Base-by-base conservation (phyloP, 2,888 invertebrate genomes). In the Drosophila colorata region DNA sequence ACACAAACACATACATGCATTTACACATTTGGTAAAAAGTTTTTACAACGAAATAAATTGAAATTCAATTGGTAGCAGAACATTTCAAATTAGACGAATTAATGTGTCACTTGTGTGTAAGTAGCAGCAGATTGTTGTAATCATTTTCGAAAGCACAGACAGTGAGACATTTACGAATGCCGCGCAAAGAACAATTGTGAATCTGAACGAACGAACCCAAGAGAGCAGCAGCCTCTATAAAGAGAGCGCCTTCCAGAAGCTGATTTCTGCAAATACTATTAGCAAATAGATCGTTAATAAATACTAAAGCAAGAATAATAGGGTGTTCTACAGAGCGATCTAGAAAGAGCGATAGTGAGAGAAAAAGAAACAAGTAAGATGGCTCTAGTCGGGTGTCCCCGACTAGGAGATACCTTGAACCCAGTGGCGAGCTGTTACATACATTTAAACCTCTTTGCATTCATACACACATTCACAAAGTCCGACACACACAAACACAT, bases 31-130 rank as follows among this genome's bases (percentile, higher is more conserved):
- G 63, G 8, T 28, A 18, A 60, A 68, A 72, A 71, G 55, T 61
- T 77, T 43, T 35, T 31, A 25, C 57, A 57, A 40, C 16, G 58
- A 43, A 43, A 71, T 79, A 79, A 76, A 80, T 80, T 71, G 76
- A 68, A 75, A 76, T 76, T 79, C 71, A 75, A 75, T 77, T 75
- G 67, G 48, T 49, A 41, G 52, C 63, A 56, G 71, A 63, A 59
- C 48, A 77, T 73, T 68, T 49, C 55, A 48, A 68, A 77, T 77
- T 72, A 68, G 59, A 44, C 56, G 55, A 61, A 57, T 55, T 77
- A 59, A 56, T 67, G 67, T 68, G 68, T 71, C 47, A 56, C 57
- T 60, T 69, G 56, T 64, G 47, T 41, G 44, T 23, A 38, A 35
- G 25, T 20, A 55, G 13, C 57, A 51, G 60, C 49, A 53, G 49